These are phyloP conservation scores for Andrena bicolor DNA, from an alignment of 2,888 invertebrate genomes.

Conservation along the genomic window DNA sequence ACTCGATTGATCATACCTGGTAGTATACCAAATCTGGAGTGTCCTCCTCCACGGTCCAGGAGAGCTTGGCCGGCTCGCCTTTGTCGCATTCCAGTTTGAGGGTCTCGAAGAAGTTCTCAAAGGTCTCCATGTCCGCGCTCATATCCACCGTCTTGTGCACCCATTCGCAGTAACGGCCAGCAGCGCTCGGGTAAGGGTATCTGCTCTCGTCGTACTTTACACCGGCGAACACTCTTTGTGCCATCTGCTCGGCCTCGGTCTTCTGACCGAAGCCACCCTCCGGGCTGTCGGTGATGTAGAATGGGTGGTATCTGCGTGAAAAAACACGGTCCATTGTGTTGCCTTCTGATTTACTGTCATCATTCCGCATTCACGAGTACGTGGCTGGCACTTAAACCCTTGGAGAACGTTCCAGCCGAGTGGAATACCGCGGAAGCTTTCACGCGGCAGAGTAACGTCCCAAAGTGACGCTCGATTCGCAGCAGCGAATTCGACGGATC, in stretches of 20 bases:
- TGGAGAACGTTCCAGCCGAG: no score
- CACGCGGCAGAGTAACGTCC: no score
- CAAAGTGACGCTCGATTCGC: no score
- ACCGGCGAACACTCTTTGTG: constrained; percentile 93
- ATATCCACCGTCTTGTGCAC: constrained; percentile 92
- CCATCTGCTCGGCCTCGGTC: constrained; percentile 88
- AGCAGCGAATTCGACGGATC: not conserved
- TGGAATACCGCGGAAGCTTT: no score
- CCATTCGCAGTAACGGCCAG: constrained; percentile 95
- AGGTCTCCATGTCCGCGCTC: constrained; percentile 90
- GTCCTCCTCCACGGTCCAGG: constrained; percentile 94
- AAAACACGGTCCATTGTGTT: not conserved
- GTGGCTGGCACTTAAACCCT: no score
- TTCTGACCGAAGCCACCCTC: constrained; percentile 96
- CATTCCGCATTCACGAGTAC: no score
- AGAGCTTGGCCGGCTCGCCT: constrained; percentile 91
- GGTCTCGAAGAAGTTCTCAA: constrained; percentile 92
- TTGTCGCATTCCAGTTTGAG: constrained; percentile 91
- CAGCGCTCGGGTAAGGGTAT: constrained; percentile 92
- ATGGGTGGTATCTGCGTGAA: constrained; percentile 91
- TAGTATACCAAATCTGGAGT: constrained; percentile 95
- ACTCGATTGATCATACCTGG: constrained; percentile 88
- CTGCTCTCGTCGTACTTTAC: constrained; percentile 91
- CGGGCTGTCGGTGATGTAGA: constrained; percentile 94
- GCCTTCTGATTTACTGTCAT: not conserved